Evolutionary conservation across 2,113 vertebrate genomes (phyloP).

Genomic region (Microtus richardsoni): DNA sequence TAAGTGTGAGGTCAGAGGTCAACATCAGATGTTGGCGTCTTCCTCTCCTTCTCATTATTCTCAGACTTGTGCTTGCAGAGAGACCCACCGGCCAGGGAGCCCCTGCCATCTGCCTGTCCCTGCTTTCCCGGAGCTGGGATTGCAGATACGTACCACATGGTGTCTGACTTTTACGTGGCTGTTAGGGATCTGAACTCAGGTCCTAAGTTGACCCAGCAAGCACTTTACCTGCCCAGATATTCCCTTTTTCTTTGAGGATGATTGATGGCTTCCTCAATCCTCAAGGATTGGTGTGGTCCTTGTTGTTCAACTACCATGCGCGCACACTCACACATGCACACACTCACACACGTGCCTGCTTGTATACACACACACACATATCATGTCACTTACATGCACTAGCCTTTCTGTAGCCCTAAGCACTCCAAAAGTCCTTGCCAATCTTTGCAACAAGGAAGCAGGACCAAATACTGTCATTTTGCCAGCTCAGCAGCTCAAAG

Average conservation of each 20-base stretch:
- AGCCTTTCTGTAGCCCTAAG: not conserved
- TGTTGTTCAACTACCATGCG: not conserved
- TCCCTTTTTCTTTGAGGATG: not conserved
- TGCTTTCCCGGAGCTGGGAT: not conserved
- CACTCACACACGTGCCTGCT: no score
- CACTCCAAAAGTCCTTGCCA: not conserved
- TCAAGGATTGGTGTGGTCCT: not conserved
- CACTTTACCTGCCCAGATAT: not conserved
- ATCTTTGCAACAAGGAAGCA: not conserved
- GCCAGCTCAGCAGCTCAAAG: constrained; percentile 3
- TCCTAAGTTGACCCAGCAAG: not conserved
- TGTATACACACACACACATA: not conserved
- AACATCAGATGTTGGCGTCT: no score
- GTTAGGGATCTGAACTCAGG: not conserved
- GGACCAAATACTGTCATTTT: not conserved
- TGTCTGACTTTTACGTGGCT: not conserved
- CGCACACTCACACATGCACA: no score
- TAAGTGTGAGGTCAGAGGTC: not conserved
- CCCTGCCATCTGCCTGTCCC: not conserved
- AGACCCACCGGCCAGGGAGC: no score
- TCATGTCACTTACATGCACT: not conserved
- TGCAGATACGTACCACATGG: not conserved
- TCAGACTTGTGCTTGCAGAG: not conserved
- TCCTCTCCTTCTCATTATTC: not conserved
- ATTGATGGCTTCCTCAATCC: not conserved